Evolutionary conservation across 2,113 vertebrate species (phyloP).

Genomic region (Diphyllodes magnificus): DNA sequence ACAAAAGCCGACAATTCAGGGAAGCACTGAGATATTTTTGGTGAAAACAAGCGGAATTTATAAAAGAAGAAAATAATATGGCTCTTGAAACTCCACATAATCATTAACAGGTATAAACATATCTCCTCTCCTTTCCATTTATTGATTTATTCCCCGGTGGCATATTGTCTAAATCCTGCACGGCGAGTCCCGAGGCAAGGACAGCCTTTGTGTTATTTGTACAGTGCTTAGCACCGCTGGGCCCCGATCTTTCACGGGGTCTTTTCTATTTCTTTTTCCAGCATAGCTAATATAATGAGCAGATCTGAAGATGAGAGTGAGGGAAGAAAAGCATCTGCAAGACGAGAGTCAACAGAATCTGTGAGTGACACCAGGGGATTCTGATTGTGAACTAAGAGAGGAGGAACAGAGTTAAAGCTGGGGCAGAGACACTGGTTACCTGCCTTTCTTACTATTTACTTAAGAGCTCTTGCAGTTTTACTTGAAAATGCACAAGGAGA

Average conservation of each 20-base stretch:
- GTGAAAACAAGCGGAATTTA: not conserved
- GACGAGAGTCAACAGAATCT: conserved; percentile 19
- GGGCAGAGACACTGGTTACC: not conserved
- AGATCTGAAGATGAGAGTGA: not conserved
- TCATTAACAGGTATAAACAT: conserved; percentile 44
- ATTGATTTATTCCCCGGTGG: conserved; percentile 9
- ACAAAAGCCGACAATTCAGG: not conserved
- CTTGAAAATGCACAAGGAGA: conserved; percentile 16
- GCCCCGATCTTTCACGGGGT: not conserved
- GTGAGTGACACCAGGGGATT: not conserved
- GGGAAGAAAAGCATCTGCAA: conserved; percentile 20
- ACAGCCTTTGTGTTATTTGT: conserved; percentile 60
- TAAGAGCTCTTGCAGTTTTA: not conserved
- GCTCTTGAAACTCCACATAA: not conserved
- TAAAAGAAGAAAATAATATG: not conserved
- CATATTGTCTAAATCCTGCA: conserved; percentile 45
- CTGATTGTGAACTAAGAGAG: not conserved
- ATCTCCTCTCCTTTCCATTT: conserved; percentile 20
- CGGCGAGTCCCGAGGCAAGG: not conserved
- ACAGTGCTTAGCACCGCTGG: not conserved
- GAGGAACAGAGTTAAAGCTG: not conserved
- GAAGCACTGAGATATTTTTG: not conserved
- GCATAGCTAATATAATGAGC: conserved; percentile 16
- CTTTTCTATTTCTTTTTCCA: conserved; percentile 23
- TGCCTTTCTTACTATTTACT: not conserved